Evolutionary conservation across 2,888 invertebrate species (phyloP).

Genomic region (Epistrophe eligans): DNA sequence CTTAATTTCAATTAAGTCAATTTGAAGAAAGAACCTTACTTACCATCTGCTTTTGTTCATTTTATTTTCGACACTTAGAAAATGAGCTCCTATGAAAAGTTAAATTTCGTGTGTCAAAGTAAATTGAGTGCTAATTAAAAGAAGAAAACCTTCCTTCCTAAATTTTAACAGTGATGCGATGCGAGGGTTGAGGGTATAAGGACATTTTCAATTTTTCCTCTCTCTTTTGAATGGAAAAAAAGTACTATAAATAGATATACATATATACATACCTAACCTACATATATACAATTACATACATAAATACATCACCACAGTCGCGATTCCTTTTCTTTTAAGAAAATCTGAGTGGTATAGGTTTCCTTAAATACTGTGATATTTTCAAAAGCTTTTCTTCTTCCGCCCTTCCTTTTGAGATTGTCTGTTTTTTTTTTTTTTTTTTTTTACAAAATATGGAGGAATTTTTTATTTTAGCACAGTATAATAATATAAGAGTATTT

Average conservation of each 20-base stretch:
- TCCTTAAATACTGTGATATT: slow-evolving; percentile 16
- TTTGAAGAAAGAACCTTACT: slow-evolving; percentile 11
- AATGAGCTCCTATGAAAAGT: slow-evolving; percentile 44
- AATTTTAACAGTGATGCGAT: background rate
- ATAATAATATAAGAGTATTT: slow-evolving; percentile 40
- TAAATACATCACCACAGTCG: slow-evolving; percentile 4
- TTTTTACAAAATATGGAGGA: slow-evolving; percentile 17
- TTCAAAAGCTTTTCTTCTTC: slow-evolving; percentile 20
- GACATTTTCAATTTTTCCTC: slow-evolving; percentile 29
- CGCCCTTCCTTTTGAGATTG: slow-evolving; percentile 1
- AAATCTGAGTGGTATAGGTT: background rate
- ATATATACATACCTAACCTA: no score
- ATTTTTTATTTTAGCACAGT: slow-evolving; percentile 5
- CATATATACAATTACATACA: background rate
- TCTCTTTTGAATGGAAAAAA: background rate
- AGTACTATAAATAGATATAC: no score
- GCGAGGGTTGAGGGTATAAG: background rate
- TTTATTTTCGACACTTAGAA: slow-evolving; percentile 13
- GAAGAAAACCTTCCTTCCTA: slow-evolving; percentile 34
- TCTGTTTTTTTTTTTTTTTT: slow-evolving; percentile 2
- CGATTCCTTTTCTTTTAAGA: slow-evolving; percentile 3
- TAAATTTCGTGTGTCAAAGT: slow-evolving; percentile 49
- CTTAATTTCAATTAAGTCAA: slow-evolving; percentile 36
- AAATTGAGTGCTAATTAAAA: slow-evolving; percentile 64
- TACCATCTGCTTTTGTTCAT: slow-evolving; percentile 19